Percentiles rank a stretch among this genome's conserved stretches.
Conservation (phyloP, 2,113 vertebrate genomes). For the Microcebus murinus region DNA sequence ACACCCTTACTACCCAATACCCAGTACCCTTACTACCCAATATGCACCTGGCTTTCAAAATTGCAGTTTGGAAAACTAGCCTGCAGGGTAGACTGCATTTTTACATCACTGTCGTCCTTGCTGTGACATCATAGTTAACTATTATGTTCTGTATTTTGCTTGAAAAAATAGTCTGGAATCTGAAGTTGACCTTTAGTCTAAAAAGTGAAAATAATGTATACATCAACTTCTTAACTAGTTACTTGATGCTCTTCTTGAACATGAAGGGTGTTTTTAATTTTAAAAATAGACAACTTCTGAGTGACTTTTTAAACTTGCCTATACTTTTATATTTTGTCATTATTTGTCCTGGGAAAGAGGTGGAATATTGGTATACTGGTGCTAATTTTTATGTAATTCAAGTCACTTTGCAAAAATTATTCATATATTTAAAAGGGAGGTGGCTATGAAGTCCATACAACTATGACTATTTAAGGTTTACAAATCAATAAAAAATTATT, state of each 20-base stretch:
- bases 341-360: background rate
- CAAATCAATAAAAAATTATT: conserved; percentile 11
- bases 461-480: background rate
- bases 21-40: background rate
- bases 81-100: background rate
- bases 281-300: background rate
- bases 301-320: background rate
- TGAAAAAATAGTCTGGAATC: background rate
- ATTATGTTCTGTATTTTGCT: conserved; percentile 17
- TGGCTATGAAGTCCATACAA: background rate
- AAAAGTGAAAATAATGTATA: conserved; percentile 6
- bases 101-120: conserved; percentile 13
- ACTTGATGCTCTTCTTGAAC: conserved; percentile 21
- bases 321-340: background rate
- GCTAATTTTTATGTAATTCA: conserved; percentile 45
- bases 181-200: background rate
- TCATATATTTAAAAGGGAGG: background rate
- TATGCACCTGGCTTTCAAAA: background rate
- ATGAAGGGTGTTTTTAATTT: background rate
- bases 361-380: background rate
- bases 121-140: background rate
- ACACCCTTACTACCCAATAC: background rate
- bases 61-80: background rate
- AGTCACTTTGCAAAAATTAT: background rate
- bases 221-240: background rate